These are phyloP conservation scores for Vanessa tameamea DNA, from an alignment of 1,140 invertebrate genomes.

Conservation along the genomic window DNA sequence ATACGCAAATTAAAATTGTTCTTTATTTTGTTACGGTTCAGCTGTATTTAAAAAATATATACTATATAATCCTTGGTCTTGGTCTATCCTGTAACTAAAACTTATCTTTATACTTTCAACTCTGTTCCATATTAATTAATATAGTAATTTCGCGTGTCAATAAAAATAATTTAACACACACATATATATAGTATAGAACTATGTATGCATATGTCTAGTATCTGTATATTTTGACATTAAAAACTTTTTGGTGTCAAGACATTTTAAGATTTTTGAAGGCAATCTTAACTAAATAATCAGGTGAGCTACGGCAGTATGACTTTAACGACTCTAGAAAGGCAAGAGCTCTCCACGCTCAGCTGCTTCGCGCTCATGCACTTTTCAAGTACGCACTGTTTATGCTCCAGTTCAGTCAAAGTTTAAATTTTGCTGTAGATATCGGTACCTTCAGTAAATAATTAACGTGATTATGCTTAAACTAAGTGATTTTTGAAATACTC, in stretches of 20 bases:
- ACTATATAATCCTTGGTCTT: too few relatives aligned
- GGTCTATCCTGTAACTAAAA: too few relatives aligned
- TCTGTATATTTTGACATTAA: too few relatives aligned
- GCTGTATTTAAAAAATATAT: too few relatives aligned
- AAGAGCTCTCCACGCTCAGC: slow-evolving; percentile 49
- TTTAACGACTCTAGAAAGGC: slow-evolving; percentile 50
- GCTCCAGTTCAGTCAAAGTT: slow-evolving; percentile 41
- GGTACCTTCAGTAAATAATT: slow-evolving; percentile 4
- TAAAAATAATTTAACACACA: too few relatives aligned
- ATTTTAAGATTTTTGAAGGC: slow-evolving; percentile 46
- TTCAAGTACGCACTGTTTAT: slow-evolving; percentile 68
- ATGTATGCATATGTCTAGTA: too few relatives aligned
- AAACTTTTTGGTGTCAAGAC: slow-evolving; percentile 18
- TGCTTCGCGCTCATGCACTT: slow-evolving; percentile 61
- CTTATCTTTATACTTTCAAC: too few relatives aligned
- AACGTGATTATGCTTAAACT: slow-evolving; percentile 20
- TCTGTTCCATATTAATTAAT: too few relatives aligned
- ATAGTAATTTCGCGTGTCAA: too few relatives aligned
- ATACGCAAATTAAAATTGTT: too few relatives aligned
- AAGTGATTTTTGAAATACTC: slow-evolving; percentile 1
- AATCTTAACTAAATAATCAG: slow-evolving; percentile 54
- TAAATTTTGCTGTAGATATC: slow-evolving; percentile 6
- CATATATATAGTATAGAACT: too few relatives aligned
- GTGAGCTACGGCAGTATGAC: slow-evolving; percentile 41
- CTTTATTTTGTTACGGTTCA: too few relatives aligned